Evolutionary conservation across 2,888 invertebrate genomes (phyloP).

Genomic region (Epinotia nisella): DNA sequence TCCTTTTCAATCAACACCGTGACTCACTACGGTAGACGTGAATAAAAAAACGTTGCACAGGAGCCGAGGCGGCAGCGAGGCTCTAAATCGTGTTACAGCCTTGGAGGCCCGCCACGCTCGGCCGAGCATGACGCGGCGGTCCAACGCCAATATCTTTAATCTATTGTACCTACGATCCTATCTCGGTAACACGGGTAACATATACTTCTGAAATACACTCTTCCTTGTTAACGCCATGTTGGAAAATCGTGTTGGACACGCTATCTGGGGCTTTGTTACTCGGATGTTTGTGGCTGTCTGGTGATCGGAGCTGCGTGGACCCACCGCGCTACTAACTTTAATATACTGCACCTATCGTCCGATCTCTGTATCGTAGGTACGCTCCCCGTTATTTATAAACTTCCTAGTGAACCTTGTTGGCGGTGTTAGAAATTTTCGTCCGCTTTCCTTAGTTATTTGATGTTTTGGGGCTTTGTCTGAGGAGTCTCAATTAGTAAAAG

Average conservation of each 20-base stretch:
- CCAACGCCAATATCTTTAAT: slow-evolving; percentile 72
- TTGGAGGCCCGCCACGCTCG: slow-evolving; percentile 77
- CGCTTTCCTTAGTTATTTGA: neutral
- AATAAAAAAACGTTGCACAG: slow-evolving; percentile 63
- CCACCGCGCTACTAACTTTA: slow-evolving; percentile 20
- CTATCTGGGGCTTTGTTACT: slow-evolving; percentile 21
- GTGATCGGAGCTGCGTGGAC: neutral
- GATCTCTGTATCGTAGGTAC: slow-evolving; percentile 28
- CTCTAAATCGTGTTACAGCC: slow-evolving; percentile 76
- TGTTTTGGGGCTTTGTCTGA: slow-evolving; percentile 4
- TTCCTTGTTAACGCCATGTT: slow-evolving; percentile 36
- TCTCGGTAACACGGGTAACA: slow-evolving; percentile 49
- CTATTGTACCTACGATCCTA: slow-evolving; percentile 60
- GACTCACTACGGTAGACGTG: slow-evolving; percentile 46
- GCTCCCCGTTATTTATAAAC: slow-evolving; percentile 19
- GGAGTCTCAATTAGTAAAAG: neutral
- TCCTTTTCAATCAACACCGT: slow-evolving; percentile 32
- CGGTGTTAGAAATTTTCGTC: neutral
- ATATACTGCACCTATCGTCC: slow-evolving; percentile 19
- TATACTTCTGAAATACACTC: slow-evolving; percentile 45
- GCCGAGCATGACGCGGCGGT: slow-evolving; percentile 74
- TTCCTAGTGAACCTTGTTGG: slow-evolving; percentile 16
- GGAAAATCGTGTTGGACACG: slow-evolving; percentile 29
- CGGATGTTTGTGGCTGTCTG: slow-evolving; percentile 19
- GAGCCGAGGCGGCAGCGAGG: slow-evolving; percentile 62